Evolutionary conservation across 2,888 invertebrate genomes (phyloP).

Genomic region (Acanthosepion lycidas): DNA sequence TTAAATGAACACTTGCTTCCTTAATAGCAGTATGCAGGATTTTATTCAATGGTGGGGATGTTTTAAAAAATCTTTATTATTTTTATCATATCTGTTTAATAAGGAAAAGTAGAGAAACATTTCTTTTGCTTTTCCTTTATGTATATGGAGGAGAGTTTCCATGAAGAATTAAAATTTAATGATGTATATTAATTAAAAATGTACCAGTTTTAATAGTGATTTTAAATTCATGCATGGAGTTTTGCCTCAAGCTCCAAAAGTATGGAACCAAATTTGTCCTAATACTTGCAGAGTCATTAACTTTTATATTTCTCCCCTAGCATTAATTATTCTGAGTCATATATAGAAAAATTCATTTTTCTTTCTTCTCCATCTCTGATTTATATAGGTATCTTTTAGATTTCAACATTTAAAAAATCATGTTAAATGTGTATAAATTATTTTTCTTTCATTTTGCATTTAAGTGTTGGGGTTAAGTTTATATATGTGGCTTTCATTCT

Average conservation of each 20-base stretch:
- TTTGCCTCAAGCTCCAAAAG: not conserved
- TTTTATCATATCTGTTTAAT: too few relatives aligned
- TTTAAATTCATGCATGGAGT: not conserved
- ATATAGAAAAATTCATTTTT: not conserved
- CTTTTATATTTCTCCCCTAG: not conserved
- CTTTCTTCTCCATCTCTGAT: not conserved
- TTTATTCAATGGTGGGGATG: too few relatives aligned
- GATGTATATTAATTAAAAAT: not conserved
- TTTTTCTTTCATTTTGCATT: not conserved
- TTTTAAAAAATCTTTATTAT: too few relatives aligned
- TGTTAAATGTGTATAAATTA: not conserved
- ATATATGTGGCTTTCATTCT: not conserved
- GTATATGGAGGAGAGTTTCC: too few relatives aligned
- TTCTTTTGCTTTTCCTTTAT: too few relatives aligned
- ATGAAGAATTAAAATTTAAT: not conserved
- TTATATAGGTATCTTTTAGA: not conserved
- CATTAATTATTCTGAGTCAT: not conserved
- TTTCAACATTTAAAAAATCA: not conserved
- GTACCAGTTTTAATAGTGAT: not conserved
- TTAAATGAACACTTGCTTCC: too few relatives aligned
- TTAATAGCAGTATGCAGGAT: too few relatives aligned
- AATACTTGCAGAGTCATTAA: not conserved
- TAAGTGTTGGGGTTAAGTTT: not conserved
- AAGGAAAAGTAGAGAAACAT: too few relatives aligned
- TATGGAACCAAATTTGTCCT: not conserved